phyloP scores from a whole-genome alignment of 2,113 vertebrate species.

The Colinus virginianus region DNA sequence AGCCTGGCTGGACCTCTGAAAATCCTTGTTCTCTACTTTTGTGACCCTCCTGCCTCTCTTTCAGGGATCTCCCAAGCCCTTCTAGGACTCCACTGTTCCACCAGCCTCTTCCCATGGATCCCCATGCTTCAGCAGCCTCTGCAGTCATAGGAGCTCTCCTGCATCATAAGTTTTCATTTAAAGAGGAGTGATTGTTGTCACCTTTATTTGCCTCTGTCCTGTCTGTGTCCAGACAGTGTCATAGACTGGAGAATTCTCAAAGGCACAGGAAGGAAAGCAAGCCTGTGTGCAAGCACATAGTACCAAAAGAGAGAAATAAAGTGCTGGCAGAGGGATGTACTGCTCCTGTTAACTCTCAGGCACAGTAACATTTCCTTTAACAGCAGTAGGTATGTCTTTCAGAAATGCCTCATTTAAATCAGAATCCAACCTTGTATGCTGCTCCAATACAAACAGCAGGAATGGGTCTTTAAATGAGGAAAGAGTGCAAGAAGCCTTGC shows the following conservation, averaged over 20 bases:
- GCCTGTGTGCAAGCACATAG: background rate
- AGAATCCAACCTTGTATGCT: background rate
- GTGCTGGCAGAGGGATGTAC: background rate
- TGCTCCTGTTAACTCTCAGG: background rate
- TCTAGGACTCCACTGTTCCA: background rate
- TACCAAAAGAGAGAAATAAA: background rate
- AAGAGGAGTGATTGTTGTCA: background rate
- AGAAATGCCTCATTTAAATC: background rate
- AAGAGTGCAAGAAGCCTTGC: background rate
- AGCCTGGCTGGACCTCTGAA: rapidly evolving
- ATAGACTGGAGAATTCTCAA: background rate
- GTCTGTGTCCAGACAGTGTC: background rate
- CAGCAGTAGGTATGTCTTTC: rapidly evolving
- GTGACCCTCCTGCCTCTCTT: background rate
- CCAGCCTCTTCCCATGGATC: background rate
- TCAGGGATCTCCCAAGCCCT: background rate
- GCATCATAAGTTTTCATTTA: background rate
- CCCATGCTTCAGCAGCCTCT: background rate
- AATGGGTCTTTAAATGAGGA: background rate
- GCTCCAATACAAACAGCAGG: background rate
- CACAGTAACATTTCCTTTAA: background rate
- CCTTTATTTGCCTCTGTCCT: background rate
- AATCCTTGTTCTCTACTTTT: background rate
- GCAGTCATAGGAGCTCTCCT: background rate
- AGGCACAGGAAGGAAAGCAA: background rate